Conservation (phyloP, 2,888 invertebrate genomes). For the Limenitis camilla region DNA sequence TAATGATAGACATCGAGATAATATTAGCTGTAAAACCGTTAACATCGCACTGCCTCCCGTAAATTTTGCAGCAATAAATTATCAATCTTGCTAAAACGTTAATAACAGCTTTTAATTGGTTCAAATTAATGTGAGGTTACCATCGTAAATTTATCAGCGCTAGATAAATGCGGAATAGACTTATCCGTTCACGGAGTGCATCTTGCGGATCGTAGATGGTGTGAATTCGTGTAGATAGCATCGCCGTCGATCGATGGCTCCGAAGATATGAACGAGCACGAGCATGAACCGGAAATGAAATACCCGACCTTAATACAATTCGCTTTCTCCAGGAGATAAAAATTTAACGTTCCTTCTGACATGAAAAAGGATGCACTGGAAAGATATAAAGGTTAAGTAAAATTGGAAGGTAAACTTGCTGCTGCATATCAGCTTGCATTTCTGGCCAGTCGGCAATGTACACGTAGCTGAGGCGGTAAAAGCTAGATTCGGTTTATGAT, state of each 20-base stretch:
- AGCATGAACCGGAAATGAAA: conserved; percentile 31
- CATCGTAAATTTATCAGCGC: conserved; percentile 21
- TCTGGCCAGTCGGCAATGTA: conserved; percentile 19
- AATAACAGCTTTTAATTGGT: conserved; percentile 27
- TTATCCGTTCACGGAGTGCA: conserved; percentile 23
- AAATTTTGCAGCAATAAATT: conserved; percentile 14
- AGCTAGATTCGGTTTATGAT: conserved; percentile 53
- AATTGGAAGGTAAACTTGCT: conserved; percentile 29
- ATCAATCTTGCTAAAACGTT: conserved; percentile 15
- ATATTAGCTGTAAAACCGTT: conserved; percentile 11
- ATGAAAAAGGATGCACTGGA: conserved; percentile 41
- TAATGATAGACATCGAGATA: conserved; percentile 16
- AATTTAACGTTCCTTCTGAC: conserved; percentile 38
- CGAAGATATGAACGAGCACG: conserved; percentile 28
- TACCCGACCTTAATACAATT: conserved; percentile 23
- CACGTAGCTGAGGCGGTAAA: conserved; percentile 48
- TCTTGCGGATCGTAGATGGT: conserved; percentile 30
- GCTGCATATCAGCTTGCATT: conserved; percentile 14
- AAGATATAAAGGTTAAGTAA: conserved; percentile 34
- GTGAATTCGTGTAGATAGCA: conserved; percentile 39
- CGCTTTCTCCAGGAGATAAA: conserved; percentile 54
- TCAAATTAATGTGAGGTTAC: conserved; percentile 31
- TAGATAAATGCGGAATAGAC: conserved; percentile 22
- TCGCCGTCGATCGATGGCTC: conserved; percentile 33
- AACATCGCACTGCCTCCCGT: conserved; percentile 7